phyloP scores from a whole-genome alignment of 2,888 invertebrate genomes.

The Plagiodera versicolora region DNA sequence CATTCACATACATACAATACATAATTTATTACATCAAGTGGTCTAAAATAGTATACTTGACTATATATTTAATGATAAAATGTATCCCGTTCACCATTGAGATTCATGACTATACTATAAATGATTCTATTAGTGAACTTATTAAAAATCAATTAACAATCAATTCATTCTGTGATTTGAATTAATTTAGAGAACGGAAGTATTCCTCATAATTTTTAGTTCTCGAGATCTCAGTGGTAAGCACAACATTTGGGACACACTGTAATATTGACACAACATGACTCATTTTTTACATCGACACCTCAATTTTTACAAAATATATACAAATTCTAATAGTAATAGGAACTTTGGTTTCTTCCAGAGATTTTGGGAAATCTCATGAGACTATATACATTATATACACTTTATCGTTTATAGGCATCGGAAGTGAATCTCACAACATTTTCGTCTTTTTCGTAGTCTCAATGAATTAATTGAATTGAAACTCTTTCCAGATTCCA shows the following conservation, averaged over 20 bases:
- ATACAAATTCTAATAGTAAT: constrained; percentile 42
- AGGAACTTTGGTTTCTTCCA: constrained; percentile 67
- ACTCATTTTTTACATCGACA: constrained; percentile 6
- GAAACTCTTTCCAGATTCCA: too few species aligned
- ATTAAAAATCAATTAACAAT: too few species aligned
- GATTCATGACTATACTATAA: too few species aligned
- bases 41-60: constrained; percentile 33
- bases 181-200: too few species aligned
- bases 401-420: constrained; percentile 15
- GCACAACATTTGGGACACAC: constrained; percentile 12
- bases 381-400: constrained; percentile 33
- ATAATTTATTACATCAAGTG: constrained; percentile 35
- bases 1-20: constrained; percentile 45
- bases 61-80: constrained; percentile 37
- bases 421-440: background rate
- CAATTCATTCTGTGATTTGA: too few species aligned
- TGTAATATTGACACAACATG: constrained; percentile 19
- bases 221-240: constrained; percentile 6
- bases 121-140: too few species aligned
- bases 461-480: too few species aligned
- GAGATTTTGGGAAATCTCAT: constrained; percentile 53
- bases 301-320: constrained; percentile 11
- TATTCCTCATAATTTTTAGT: constrained; percentile 18
- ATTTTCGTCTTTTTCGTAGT: background rate
- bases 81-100: too few species aligned